These are phyloP conservation scores for Girardinichthys multiradiatus DNA, from an alignment of 2,113 vertebrate genomes.

Conservation along the genomic window DNA sequence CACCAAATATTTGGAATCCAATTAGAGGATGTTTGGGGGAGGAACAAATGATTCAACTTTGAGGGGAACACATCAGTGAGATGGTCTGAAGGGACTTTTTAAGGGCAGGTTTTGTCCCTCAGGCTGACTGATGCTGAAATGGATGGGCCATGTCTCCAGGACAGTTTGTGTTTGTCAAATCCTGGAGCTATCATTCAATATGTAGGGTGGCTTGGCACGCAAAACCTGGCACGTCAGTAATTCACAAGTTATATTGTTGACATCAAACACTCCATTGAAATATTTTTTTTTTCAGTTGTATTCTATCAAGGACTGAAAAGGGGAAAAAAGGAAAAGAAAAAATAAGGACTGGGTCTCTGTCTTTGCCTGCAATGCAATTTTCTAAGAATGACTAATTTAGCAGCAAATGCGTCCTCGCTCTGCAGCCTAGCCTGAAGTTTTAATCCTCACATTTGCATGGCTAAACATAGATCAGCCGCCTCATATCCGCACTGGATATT, in stretches of 20 bases:
- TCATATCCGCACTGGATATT: constrained; percentile 58
- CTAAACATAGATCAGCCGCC: constrained; percentile 75
- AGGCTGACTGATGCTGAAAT: constrained; percentile 61
- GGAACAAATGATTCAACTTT: constrained; percentile 72
- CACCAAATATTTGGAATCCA: constrained; percentile 75
- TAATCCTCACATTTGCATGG: constrained; percentile 76
- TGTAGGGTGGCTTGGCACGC: constrained; percentile 8
- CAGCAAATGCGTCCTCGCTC: constrained; percentile 43
- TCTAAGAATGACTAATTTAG: constrained; percentile 66
- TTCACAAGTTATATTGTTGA: constrained; percentile 37
- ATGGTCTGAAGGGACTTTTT: constrained; percentile 46
- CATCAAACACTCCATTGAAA: constrained; percentile 51
- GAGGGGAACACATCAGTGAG: constrained; percentile 69
- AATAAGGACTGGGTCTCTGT: constrained; percentile 12
- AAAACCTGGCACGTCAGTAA: constrained; percentile 35
- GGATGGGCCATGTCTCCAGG: constrained; percentile 33
- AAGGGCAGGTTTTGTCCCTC: constrained; percentile 21
- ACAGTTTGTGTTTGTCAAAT: constrained; percentile 40
- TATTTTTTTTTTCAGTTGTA: constrained; percentile 30
- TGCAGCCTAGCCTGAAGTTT: constrained; percentile 67
- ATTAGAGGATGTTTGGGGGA: constrained; percentile 72
- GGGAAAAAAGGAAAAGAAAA: background rate
- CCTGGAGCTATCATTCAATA: constrained; percentile 30
- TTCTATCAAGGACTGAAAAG: constrained; percentile 26
- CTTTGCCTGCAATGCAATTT: constrained; percentile 44